Conservation (phyloP, 2,888 invertebrate genomes). For the Sphecodes monilicornis region DNA sequence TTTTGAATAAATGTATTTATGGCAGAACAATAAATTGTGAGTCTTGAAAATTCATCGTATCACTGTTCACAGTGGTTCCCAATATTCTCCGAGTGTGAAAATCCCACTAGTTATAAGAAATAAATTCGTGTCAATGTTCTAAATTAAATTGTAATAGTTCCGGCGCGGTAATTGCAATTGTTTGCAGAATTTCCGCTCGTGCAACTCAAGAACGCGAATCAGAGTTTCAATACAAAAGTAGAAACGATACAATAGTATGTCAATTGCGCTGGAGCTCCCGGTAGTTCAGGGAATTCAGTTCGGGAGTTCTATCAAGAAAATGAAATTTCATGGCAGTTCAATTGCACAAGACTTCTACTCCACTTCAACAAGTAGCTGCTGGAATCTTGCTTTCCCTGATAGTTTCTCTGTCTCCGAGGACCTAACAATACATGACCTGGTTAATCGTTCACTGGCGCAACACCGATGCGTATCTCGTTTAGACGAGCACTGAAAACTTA, state of each 20-base stretch:
- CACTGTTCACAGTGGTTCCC: no score
- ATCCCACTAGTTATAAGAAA: no score
- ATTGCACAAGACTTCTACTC: neutral
- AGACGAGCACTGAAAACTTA: constrained; percentile 71
- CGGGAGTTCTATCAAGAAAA: neutral
- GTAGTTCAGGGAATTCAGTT: neutral
- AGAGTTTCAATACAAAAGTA: neutral
- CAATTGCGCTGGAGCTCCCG: neutral
- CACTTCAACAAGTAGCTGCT: constrained; percentile 39
- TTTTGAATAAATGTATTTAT: no score
- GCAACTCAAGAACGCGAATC: neutral
- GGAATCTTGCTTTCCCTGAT: constrained; percentile 62
- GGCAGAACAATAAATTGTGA: no score
- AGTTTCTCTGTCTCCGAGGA: constrained; percentile 69
- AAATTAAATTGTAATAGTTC: no score
- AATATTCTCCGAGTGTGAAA: no score
- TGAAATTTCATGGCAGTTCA: neutral
- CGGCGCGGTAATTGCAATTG: neutral
- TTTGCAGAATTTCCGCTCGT: neutral
- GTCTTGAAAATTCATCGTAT: no score
- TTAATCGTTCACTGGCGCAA: constrained; percentile 78
- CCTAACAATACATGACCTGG: constrained; percentile 74
- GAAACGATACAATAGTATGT: neutral
- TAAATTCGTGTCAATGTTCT: no score
- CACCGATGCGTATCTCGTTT: constrained; percentile 76